Percentiles rank a stretch among this genome's conserved stretches.
Evolutionary conservation across 2,113 vertebrate genomes (phyloP).

Genomic region (Plotosus lineatus): DNA sequence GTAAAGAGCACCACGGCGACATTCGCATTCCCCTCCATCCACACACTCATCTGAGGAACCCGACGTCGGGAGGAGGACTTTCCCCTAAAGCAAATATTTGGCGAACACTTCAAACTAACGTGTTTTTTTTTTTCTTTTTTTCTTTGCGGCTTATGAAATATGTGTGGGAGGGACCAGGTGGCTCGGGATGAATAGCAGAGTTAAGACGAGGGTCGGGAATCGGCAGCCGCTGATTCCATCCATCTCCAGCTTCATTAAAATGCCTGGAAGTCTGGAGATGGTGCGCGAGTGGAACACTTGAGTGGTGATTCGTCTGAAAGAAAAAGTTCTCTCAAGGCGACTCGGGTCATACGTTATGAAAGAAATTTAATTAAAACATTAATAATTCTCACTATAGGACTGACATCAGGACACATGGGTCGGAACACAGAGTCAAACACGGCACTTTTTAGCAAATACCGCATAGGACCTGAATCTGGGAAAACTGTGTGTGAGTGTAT

Average conservation of each 20-base stretch:
- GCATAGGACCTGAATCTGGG: not conserved
- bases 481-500: not conserved
- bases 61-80: not conserved
- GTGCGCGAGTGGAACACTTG: not conserved
- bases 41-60: not conserved
- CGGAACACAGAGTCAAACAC: not conserved
- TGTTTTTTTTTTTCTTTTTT: not conserved
- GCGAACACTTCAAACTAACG: conserved; percentile 3
- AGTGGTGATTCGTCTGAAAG: not conserved
- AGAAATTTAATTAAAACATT: not conserved
- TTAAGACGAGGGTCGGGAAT: conserved; percentile 17
- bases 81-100: conserved; percentile 27
- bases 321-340: not conserved
- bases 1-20: not conserved
- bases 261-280: not conserved
- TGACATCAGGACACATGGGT: not conserved
- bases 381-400: not conserved
- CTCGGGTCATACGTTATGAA: not conserved
- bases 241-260: conserved; percentile 23
- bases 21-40: not conserved
- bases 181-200: conserved; percentile 8
- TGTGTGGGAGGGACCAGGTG: not conserved
- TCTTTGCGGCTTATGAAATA: not conserved
- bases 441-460: not conserved
- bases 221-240: conserved; percentile 1